Conservation (phyloP, 2,888 invertebrate species). For the Rhynchonema sp. region DNA sequence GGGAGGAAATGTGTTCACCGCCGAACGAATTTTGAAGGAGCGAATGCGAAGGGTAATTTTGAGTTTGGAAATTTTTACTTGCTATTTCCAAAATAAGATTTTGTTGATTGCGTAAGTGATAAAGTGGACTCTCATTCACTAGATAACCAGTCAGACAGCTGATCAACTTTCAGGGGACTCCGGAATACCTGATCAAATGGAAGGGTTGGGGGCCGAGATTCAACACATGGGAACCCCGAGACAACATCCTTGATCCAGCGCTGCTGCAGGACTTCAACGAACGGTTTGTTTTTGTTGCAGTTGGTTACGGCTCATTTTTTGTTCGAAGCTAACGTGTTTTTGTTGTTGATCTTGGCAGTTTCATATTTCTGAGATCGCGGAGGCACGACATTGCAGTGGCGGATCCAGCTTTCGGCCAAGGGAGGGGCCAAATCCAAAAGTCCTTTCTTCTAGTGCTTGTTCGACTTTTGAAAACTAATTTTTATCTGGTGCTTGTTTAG, state of each 20-base stretch:
- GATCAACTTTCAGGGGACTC: conserved; percentile 9
- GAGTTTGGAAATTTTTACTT: background rate
- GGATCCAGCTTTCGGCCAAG: no score
- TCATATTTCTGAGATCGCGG: no score
- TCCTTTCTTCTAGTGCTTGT: no score
- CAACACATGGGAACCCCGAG: conserved; percentile 17
- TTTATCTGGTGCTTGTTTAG: no score
- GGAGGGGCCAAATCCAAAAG: no score
- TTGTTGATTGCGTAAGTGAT: background rate
- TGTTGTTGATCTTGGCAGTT: no score
- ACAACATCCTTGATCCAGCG: conserved; percentile 15
- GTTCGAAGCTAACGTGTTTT: no score
- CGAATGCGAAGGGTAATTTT: conserved; percentile 4
- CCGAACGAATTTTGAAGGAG: conserved; percentile 5
- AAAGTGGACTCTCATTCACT: no score
- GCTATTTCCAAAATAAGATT: background rate
- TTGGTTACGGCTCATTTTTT: background rate
- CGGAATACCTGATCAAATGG: conserved; percentile 16
- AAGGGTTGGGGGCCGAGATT: conserved; percentile 13
- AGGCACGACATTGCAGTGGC: no score
- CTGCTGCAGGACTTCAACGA: conserved; percentile 12
- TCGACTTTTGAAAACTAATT: no score
- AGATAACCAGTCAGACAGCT: no score
- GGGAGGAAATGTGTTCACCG: conserved; percentile 6
- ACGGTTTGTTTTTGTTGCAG: background rate